Evolutionary conservation across 2,888 invertebrate species (phyloP).

Genomic region (Drymonia ruficornis): DNA sequence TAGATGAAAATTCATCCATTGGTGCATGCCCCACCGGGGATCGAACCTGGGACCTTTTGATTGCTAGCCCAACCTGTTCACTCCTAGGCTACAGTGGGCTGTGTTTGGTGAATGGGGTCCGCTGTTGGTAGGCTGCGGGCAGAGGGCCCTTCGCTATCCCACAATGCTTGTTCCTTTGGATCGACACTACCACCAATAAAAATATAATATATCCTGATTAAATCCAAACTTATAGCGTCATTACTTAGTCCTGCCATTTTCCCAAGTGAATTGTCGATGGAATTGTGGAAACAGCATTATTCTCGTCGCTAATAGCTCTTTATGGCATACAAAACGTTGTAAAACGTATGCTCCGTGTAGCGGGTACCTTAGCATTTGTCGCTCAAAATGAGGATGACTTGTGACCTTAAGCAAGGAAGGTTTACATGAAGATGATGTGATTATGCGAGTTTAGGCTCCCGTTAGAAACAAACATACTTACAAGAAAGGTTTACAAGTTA

Average conservation of each 20-base stretch:
- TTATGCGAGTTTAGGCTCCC: not conserved
- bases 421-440: slow-evolving; percentile 12
- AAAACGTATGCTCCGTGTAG: slow-evolving; percentile 22
- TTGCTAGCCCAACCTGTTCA: too few relatives aligned
- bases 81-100: too few relatives aligned
- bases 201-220: too few relatives aligned
- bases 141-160: too few relatives aligned
- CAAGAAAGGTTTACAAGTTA: too few relatives aligned
- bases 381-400: slow-evolving; percentile 28
- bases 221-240: slow-evolving; percentile 6
- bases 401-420: slow-evolving; percentile 15
- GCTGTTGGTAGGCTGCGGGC: too few relatives aligned
- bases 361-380: slow-evolving; percentile 25
- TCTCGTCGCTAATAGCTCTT: slow-evolving; percentile 48
- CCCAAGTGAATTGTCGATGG: slow-evolving; percentile 46
- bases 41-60: too few relatives aligned
- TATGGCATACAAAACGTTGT: slow-evolving; percentile 35
- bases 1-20: too few relatives aligned
- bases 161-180: too few relatives aligned
- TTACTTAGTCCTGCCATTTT: slow-evolving; percentile 29
- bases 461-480: not conserved
- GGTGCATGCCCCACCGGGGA: too few relatives aligned
- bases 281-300: slow-evolving; percentile 11
- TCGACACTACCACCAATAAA: too few relatives aligned
- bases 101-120: too few relatives aligned